Evolutionary conservation across 2,113 vertebrate species (phyloP).

Genomic region (Neolamprologus sp.): DNA sequence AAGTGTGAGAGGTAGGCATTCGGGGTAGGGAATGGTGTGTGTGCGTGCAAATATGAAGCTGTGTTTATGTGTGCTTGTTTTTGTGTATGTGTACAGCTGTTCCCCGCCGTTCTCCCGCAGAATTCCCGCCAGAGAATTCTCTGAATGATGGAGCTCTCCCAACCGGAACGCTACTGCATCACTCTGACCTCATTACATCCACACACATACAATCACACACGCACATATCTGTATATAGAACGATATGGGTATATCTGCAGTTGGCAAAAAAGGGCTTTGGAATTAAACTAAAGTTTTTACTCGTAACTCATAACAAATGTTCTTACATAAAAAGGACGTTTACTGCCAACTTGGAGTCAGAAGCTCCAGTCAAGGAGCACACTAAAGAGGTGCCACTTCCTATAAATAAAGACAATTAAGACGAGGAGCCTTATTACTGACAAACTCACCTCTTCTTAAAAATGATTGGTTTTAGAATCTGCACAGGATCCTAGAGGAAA

Average conservation of each 20-base stretch:
- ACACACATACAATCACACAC: slow-evolving; percentile 25
- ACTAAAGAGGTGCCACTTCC: not conserved
- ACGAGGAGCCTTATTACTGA: not conserved
- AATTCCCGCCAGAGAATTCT: slow-evolving; percentile 66
- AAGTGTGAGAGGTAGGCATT: slow-evolving; percentile 8
- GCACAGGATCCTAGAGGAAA: not conserved
- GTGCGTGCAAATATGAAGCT: not conserved
- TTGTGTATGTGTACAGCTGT: slow-evolving; percentile 39
- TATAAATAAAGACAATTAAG: not conserved
- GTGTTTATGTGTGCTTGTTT: not conserved
- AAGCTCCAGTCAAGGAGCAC: not conserved
- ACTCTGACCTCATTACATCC: slow-evolving; percentile 68
- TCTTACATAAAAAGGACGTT: not conserved
- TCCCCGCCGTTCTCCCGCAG: slow-evolving; percentile 47
- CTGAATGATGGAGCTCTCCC: slow-evolving; percentile 74
- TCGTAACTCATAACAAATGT: not conserved
- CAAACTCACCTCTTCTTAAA: not conserved
- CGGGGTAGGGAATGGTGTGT: not conserved
- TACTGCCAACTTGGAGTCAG: not conserved
- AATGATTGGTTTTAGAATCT: not conserved
- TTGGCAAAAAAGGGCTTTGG: not conserved
- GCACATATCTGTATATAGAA: not conserved
- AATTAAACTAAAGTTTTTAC: not conserved
- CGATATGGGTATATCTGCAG: not conserved
- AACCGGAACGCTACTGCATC: slow-evolving; percentile 54